These are phyloP conservation scores for Vulpes vulpes DNA, from an alignment of 2,113 vertebrate species.

Conservation along the genomic window DNA sequence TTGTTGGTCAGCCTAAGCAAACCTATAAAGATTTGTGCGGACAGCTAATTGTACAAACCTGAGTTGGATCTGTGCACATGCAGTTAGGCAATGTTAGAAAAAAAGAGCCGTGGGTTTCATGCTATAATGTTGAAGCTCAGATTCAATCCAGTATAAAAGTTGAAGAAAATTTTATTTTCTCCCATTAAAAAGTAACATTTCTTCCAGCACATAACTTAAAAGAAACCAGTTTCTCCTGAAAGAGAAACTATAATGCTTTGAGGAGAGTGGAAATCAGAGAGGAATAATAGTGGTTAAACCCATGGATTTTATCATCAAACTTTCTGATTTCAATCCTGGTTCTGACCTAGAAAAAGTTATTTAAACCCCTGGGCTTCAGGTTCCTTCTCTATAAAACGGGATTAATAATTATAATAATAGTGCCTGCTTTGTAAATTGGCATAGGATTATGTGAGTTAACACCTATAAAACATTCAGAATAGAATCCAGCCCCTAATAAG, in stretches of 20 bases:
- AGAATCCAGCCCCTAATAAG: background rate
- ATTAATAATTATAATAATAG: background rate
- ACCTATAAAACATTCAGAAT: background rate
- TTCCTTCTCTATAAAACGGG: constrained; percentile 36
- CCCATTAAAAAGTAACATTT: background rate
- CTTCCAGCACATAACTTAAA: background rate
- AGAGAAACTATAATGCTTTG: background rate
- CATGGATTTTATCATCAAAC: background rate
- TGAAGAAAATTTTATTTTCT: background rate
- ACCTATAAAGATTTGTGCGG: background rate
- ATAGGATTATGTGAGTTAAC: background rate
- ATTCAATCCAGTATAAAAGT: background rate
- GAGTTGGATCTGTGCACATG: fast-evolving
- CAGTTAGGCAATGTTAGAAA: background rate
- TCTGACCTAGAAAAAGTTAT: constrained; percentile 21
- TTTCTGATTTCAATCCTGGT: constrained; percentile 5
- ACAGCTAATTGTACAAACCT: background rate
- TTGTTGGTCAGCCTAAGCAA: background rate
- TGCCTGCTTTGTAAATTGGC: background rate
- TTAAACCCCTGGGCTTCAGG: background rate
- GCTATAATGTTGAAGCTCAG: background rate
- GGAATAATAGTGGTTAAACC: background rate
- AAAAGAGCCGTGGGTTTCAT: background rate
- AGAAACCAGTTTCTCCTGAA: background rate
- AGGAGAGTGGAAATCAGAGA: background rate